Evolutionary conservation across 2,888 invertebrate species (phyloP).

Genomic region (Himalopsyche kuldschensis): DNA sequence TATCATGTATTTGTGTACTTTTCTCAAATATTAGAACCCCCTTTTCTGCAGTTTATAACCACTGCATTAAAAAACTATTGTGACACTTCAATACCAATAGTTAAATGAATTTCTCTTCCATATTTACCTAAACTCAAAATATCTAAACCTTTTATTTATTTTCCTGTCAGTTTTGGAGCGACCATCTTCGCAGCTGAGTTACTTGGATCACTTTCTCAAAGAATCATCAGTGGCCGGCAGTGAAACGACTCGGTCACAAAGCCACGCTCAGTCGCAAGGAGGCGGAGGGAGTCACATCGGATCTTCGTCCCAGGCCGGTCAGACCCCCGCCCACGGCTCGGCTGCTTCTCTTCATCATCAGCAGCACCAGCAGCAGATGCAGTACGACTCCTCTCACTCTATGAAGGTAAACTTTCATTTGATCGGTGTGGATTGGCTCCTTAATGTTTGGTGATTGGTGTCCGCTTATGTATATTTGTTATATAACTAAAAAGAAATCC

Average conservation of each 20-base stretch:
- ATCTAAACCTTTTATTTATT: background rate
- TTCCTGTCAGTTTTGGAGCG: constrained; percentile 75
- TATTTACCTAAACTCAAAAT: background rate
- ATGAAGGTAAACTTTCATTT: constrained; percentile 12
- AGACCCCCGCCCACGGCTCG: background rate
- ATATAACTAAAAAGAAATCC: too few species aligned
- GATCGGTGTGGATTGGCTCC: background rate
- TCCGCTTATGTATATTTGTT: background rate
- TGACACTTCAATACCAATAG: too few species aligned
- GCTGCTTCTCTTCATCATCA: background rate
- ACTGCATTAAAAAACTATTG: too few species aligned
- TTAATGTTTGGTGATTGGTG: background rate
- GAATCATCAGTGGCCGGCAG: constrained; percentile 61
- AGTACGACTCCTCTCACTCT: constrained; percentile 37
- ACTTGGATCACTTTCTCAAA: constrained; percentile 86
- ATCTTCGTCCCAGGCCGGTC: constrained; percentile 30
- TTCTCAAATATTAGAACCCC: too few species aligned
- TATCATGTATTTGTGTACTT: too few species aligned
- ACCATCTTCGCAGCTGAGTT: constrained; percentile 89
- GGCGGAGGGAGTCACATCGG: background rate
- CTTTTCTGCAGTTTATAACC: too few species aligned
- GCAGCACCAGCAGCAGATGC: constrained; percentile 7
- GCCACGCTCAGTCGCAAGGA: constrained; percentile 51
- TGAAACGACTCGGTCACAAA: constrained; percentile 38
- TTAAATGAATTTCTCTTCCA: background rate